Evolutionary conservation across 2,113 vertebrate genomes (phyloP), one percentile per base, ranked within the genome.

Genomic region (Dicerorhinus sumatrensis): DNA sequence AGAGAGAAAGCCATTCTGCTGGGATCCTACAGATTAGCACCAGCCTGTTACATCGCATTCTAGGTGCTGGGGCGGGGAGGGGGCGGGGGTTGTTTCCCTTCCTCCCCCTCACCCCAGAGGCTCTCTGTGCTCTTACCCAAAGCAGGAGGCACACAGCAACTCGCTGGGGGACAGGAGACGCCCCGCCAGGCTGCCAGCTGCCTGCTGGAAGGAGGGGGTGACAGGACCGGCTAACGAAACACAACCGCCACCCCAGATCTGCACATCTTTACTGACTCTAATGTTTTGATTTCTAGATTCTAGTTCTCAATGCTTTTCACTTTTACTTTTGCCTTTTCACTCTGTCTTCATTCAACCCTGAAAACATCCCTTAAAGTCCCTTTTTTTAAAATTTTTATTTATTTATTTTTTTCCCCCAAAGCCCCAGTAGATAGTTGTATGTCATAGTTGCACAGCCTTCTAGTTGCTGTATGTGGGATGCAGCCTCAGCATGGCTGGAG

Each of bases 171-270:
- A 58, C 16, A 36, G 67, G 17, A n/a, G 56, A 73, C 4, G 1
- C 4, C n/a, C 16, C 17, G 17, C 25, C 63, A 72, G 80, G 89
- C 42, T 63, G 69, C 48, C 5, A 9, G 0, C 36, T 0, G 48
- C 63, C 33, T 14, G 25, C 1, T 11, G 75, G n/a, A 36, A n/a
- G 84, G 72, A n/a, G 0, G 1, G 1, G 42, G n/a, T 33, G 25
- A 48, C 8, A 2, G 62, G 29, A 29, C 36, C 25, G 27, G 48
- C 23, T 4, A 1, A 18, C 0, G 77, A 65, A 58, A 63, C 54
- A 5, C n/a, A 36, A 7, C 5, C 25, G 54, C 7, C 11, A 18
- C 8, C 48, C 2, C 2, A 0, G 9, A 23, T 6, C 14, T 27
- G 63, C 48, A 33, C 14, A n/a, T 6, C 58, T 27, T 9, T 2